Percentiles rank a stretch among this genome's conserved stretches.
Evolutionary conservation across 2,113 vertebrate species (phyloP).

Genomic region (Morone saxatilis): DNA sequence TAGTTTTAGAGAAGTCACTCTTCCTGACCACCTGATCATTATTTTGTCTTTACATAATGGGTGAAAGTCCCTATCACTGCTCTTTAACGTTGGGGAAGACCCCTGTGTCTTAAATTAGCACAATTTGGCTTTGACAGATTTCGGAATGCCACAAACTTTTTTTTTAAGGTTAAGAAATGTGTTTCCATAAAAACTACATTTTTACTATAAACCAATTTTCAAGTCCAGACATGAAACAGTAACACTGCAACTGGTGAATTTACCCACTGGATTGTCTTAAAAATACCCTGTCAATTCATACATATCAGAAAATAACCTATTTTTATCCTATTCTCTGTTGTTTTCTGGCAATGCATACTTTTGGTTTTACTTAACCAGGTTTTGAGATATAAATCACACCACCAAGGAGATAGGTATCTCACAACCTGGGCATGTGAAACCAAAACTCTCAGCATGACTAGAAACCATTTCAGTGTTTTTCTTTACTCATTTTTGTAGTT

Average conservation of each 20-base stretch:
- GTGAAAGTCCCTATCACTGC: constrained; percentile 34
- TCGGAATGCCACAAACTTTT: background rate
- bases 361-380: background rate
- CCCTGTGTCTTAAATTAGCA: constrained; percentile 35
- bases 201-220: background rate
- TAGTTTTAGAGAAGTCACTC: background rate
- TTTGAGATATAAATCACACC: background rate
- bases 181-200: background rate
- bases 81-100: background rate
- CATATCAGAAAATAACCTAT: background rate
- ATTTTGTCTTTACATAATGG: background rate
- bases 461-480: background rate
- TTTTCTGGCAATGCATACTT: background rate
- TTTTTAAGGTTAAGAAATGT: background rate
- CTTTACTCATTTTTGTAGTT: background rate
- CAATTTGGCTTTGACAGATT: background rate
- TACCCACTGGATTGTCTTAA: background rate
- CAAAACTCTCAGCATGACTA: background rate
- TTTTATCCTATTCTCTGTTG: background rate
- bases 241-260: background rate
- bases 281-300: background rate
- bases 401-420: background rate
- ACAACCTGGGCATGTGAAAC: background rate
- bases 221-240: background rate
- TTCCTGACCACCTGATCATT: constrained; percentile 5